phyloP scores from a whole-genome alignment of 2,797 vertebrate species.

The Melanotaenia trifasciata region DNA sequence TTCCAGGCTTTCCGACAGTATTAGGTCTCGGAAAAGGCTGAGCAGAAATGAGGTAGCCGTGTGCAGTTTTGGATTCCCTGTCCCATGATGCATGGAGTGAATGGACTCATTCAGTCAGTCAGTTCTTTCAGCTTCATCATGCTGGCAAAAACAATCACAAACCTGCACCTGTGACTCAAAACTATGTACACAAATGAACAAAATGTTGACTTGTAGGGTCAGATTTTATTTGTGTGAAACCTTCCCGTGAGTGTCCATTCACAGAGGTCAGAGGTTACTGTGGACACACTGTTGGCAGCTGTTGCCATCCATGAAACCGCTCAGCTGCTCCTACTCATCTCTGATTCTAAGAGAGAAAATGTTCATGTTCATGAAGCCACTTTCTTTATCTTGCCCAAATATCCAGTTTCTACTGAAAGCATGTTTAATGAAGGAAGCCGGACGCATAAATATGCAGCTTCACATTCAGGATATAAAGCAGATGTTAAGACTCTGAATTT shows the following conservation, averaged over 20 bases:
- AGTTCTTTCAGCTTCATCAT: conserved; percentile 19
- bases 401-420: conserved; percentile 41
- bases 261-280: conserved; percentile 43
- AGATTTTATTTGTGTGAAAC: background rate
- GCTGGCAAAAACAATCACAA: conserved; percentile 47
- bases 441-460: conserved; percentile 14
- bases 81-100: conserved; percentile 37
- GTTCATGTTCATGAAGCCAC: background rate
- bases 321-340: background rate
- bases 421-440: conserved; percentile 33
- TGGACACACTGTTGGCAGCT: conserved; percentile 18
- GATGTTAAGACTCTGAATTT: conserved; percentile 51
- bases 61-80: conserved; percentile 37
- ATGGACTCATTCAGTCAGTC: conserved; percentile 61
- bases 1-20: conserved; percentile 58
- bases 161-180: conserved; percentile 27
- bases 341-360: conserved; percentile 20
- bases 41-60: conserved; percentile 57
- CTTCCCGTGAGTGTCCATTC: background rate
- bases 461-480: conserved; percentile 49
- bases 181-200: background rate
- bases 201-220: background rate
- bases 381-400: conserved; percentile 23
- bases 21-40: conserved; percentile 65
- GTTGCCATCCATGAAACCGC: background rate